Evolutionary conservation across 2,797 vertebrate genomes (phyloP), one percentile per base, ranked within the genome.

Genomic region (Lagodon rhomboides): DNA sequence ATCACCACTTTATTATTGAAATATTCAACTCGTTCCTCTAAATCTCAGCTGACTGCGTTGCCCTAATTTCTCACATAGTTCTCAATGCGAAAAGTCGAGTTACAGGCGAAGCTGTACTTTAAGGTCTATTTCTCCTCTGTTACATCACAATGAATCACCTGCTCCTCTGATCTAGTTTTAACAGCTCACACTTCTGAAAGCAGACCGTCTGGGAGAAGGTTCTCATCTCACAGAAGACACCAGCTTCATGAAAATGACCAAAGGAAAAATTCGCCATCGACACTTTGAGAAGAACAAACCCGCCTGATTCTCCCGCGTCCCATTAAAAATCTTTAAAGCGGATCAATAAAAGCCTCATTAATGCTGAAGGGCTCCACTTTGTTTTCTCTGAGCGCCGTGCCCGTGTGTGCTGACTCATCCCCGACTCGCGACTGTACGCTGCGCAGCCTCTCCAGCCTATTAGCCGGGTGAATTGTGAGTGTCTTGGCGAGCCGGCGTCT

Each of bases 381-480:
- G 79, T 76, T 88, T 83, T 69, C 78, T 87, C 77, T 73, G 60
- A 79, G 58, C 38, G 51, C 8, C 60, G 64, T 23, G 69, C 60
- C 76, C 30, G 65, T 49, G 66, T 77, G 46, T 47, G 86, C 90
- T 86, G 91, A 93, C 87, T 93, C 92, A 91, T 90, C 82, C 43
- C 22, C 25, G 75, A 69, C 75, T n/a, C 34, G 56, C 17, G 59
- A 27, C 66, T 13, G 67, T 43, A 38, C 50, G 10, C 60, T 43
- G 66, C 51, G 69, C 78, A 23, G 67, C 22, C 76, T 80, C 89
- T 74, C 66, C 77, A 62, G 79, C 86, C 87, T 76, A 87, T 92
- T 91, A 93, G 80, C 62, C n/a, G 34, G 77, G 74, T 86, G 87
- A 91, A 87, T 81, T 89, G 89, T 79, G 73, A 60, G 86, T 17